A percentile compares a stretch with the other conserved stretches of the same genome.
These are phyloP conservation scores for Oxygymnocypris stewartii DNA, from an alignment of 2,113 vertebrate species.

Conservation along the genomic window DNA sequence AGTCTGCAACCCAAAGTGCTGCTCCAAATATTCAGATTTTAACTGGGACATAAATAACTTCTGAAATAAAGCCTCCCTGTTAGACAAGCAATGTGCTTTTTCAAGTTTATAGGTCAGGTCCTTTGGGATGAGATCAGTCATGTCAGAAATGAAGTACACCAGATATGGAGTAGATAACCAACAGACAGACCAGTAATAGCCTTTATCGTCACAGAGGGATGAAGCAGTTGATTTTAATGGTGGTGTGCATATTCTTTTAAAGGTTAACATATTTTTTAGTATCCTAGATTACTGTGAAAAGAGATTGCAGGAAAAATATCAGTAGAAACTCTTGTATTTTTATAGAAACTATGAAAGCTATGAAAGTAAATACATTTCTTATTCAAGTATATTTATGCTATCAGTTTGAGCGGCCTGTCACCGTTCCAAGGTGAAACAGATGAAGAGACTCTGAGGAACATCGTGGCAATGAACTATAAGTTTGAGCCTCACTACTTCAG, in stretches of 20 bases:
- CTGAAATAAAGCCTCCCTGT: slow-evolving; percentile 1
- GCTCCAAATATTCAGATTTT: background rate
- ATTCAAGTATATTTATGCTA: slow-evolving; percentile 17
- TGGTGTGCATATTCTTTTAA: background rate
- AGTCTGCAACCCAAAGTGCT: background rate
- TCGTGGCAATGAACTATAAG: slow-evolving; percentile 71
- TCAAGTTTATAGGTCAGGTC: slow-evolving; percentile 27
- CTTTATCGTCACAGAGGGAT: background rate
- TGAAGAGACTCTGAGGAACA: slow-evolving; percentile 75
- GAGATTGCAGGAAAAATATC: background rate
- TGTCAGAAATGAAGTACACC: slow-evolving; percentile 17
- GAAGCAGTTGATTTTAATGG: background rate
- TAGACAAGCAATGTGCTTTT: background rate
- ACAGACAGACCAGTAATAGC: background rate
- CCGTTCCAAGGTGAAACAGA: slow-evolving; percentile 81
- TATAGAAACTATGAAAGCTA: background rate
- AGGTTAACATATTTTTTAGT: background rate
- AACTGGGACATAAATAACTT: background rate
- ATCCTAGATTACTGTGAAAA: background rate
- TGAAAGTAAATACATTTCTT: background rate
- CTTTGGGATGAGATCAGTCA: background rate
- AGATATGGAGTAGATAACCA: slow-evolving; percentile 5
- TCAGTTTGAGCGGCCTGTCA: slow-evolving; percentile 83
- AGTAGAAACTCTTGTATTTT: background rate
- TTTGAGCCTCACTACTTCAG: slow-evolving; percentile 75